Evolutionary conservation across 2,888 invertebrate genomes (phyloP).

Genomic region (Cephus sareptanus): DNA sequence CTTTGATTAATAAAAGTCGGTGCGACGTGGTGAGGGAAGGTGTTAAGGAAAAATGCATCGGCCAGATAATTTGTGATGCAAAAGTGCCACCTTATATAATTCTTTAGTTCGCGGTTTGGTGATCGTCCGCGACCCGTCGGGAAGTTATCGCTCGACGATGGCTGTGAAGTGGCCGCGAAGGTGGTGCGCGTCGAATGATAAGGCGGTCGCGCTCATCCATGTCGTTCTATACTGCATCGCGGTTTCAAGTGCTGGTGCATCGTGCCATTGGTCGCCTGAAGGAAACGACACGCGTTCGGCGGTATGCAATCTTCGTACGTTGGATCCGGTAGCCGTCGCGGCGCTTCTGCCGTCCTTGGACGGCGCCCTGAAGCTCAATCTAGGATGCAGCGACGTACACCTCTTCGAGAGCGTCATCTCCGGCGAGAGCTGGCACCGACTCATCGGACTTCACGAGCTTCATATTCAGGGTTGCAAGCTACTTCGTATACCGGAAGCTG

Average conservation of each 20-base stretch:
- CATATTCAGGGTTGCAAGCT: slow-evolving; percentile 84
- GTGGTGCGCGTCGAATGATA: slow-evolving; percentile 66
- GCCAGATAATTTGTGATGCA: not conserved
- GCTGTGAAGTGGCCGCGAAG: slow-evolving; percentile 43
- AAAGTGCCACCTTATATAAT: not conserved
- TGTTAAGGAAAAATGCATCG: not conserved
- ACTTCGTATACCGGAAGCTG: slow-evolving; percentile 78
- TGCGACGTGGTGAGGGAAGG: not conserved
- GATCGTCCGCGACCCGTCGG: slow-evolving; percentile 2
- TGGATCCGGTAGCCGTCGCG: slow-evolving; percentile 67
- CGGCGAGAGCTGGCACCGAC: slow-evolving; percentile 77
- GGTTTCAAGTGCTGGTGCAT: slow-evolving; percentile 65
- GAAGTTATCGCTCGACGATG: slow-evolving; percentile 4
- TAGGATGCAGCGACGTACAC: slow-evolving; percentile 82
- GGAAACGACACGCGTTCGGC: slow-evolving; percentile 70
- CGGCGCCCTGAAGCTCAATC: slow-evolving; percentile 77
- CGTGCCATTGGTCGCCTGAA: slow-evolving; percentile 67
- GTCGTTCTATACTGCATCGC: slow-evolving; percentile 68
- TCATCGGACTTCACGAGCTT: slow-evolving; percentile 81
- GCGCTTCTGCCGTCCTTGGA: slow-evolving; percentile 71
- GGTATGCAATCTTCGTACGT: slow-evolving; percentile 68
- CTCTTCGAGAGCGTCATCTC: slow-evolving; percentile 83
- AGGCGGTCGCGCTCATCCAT: slow-evolving; percentile 64
- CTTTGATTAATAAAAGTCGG: not conserved
- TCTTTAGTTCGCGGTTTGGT: not conserved